A percentile compares a stretch with the other conserved stretches of the same genome.
Conservation (phyloP, 2,888 invertebrate genomes). For the Rhogogaster chlorosoma region DNA sequence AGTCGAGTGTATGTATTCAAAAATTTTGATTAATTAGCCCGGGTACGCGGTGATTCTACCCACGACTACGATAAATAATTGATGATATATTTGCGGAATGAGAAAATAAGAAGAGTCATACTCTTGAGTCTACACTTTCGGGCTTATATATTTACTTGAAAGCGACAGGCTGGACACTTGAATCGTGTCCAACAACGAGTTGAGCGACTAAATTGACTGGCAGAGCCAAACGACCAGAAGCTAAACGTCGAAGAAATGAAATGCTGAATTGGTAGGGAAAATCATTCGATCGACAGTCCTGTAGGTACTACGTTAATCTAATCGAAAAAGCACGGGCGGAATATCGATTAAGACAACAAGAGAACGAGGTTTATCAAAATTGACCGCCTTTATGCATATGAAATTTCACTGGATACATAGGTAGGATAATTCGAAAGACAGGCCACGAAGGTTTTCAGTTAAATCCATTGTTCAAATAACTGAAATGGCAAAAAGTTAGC, state of each 20-base stretch:
- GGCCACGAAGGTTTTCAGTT: neutral
- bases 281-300: slow-evolving; percentile 2
- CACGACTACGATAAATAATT: neutral
- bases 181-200: neutral
- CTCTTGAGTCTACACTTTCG: neutral
- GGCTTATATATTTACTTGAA: neutral
- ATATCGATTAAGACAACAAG: slow-evolving; percentile 27
- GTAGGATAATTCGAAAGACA: neutral
- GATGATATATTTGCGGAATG: neutral
- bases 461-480: slow-evolving; percentile 5
- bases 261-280: neutral
- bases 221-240: neutral
- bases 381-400: neutral
- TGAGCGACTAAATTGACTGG: neutral
- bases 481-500: neutral
- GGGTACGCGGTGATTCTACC: neutral
- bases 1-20: neutral
- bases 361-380: slow-evolving; percentile 3
- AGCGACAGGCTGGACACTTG: neutral
- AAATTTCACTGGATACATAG: neutral
- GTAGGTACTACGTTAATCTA: slow-evolving; percentile 1
- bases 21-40: slow-evolving; percentile 2
- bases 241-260: slow-evolving; percentile 16
- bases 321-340: slow-evolving; percentile 16
- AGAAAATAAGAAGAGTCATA: neutral